Base-by-base conservation (phyloP, 2,888 invertebrate genomes). In the Drosophila yooni region DNA sequence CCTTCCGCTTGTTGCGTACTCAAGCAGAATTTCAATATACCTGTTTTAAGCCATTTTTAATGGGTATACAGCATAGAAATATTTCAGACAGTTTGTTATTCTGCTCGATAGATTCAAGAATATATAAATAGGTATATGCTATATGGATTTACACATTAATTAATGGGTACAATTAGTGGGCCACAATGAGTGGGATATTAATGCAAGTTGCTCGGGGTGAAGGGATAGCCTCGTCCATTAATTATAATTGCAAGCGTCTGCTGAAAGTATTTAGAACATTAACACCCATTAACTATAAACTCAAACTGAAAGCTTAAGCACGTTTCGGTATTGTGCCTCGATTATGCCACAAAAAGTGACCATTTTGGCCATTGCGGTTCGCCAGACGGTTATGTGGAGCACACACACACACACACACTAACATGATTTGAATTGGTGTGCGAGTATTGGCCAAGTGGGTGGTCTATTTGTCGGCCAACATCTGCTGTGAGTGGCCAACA, bases 361-460 rank as follows among this genome's bases (percentile, higher is more conserved):
- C 36, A 31, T 62, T 62, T 33, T 27, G 58, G 38, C 68, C 70
- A 61, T 56, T 18, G 56, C 54, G 56, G 38, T 40, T 54, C 1
- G n/a, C 48, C 56, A 27, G 46, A 46, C 13, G 25, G 46, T 56
- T 4, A 52, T 36, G 29, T 53, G 38, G n/a, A 56, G 50, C 36
- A 21, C 48, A 70, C 38, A n/a, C 53, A 50, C 13, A 61, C 18
- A 38, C 21, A 64, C 33, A 7, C 4, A 27, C 27, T 33, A 33
- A 33, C 33, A 11, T 33, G 10, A 10, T 31, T 31, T 53, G 11
- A 18, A 52, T 58, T 36, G 38, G 38, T 46, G 15, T 46, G 46
- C 21, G 25, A 25, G 52, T 61, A 51, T 70, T 71, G 54, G 62
- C 53, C 18, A 71, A 71, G 71, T 71, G 64, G 51, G 50, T 57